Evolutionary conservation across 2,113 vertebrate species (phyloP), one percentile per base, ranked within the genome.

Genomic region (Microcebus lehilahytsara): DNA sequence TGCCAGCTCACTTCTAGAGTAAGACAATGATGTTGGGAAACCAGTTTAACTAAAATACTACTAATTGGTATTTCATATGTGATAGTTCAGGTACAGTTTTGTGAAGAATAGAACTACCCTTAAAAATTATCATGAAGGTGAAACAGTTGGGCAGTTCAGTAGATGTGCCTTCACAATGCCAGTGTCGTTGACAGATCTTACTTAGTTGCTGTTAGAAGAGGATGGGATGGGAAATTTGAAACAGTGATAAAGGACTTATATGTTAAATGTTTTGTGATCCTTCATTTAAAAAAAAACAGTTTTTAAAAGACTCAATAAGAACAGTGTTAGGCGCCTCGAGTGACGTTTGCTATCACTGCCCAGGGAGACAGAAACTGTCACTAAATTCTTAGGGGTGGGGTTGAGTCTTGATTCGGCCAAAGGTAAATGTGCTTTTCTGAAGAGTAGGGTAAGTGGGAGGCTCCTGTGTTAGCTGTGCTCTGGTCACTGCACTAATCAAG

Each of bases 1-100:
- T 94, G 96, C 98, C 94, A 88, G 60, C 96, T 95, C 93, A 72
- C 95, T 96, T 96, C 95, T 80, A 95, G 97, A 96, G 84, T 62
- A 51, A 96, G 97, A 97, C 96, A 95, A 53, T 37, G 91, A 49
- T 13, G 71, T 77, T 85, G 51, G 40, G 97, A 93, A 93, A 97
- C 86, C 0, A 0, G 78, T 81, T 66, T 51, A 88, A 85, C 91
- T 75, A 72, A 96, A 96, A 95, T 78, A 89, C 96, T 1, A 6
- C 90, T 94, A 81, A 51, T 85, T 79, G 9, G 58, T 75, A 25
- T 49, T 83, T 91, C 51, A 94, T 89, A 3, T 0, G 6, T 34
- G 74, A 83, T 62, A 67, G 85, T 49, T 88, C 96, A 92, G 96
- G 95, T 95, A 85, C 93, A 32, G 67, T 67, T 92, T 51, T 58